phyloP scores from a whole-genome alignment of 1,140 invertebrate genomes.

The Adelges cooleyi region DNA sequence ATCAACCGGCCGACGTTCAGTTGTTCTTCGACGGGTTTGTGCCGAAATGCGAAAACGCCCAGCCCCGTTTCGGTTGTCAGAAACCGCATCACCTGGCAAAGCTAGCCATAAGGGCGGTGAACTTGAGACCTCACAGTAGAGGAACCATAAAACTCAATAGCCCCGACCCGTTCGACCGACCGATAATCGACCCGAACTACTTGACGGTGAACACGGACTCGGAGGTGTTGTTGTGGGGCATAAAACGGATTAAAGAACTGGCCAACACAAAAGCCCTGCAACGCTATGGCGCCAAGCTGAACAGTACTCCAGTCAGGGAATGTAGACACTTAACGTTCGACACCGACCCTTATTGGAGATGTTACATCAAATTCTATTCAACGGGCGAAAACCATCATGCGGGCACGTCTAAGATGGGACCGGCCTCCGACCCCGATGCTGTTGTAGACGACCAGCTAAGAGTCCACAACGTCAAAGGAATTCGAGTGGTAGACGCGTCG shows the following conservation, averaged over 20 bases:
- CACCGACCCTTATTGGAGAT: conserved; percentile 58
- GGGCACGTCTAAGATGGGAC: conserved; percentile 65
- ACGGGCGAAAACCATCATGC: not conserved
- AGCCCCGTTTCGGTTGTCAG: not conserved
- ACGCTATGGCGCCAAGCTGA: conserved; percentile 36
- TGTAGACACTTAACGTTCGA: conserved; percentile 44
- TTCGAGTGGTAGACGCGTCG: conserved; percentile 66
- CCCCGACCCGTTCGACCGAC: conserved; percentile 54
- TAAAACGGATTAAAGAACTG: conserved; percentile 21
- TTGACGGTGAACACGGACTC: conserved; percentile 54
- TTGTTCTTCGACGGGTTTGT: conserved; percentile 35
- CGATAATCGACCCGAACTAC: conserved; percentile 71
- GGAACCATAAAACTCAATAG: conserved; percentile 22
- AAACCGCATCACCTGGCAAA: not conserved
- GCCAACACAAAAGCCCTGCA: conserved; percentile 32
- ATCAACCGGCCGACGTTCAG: conserved; percentile 42
- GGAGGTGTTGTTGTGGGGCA: conserved; percentile 46
- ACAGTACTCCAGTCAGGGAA: conserved; percentile 45
- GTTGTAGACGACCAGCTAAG: conserved; percentile 55
- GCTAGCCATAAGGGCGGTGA: not conserved
- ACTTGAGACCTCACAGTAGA: not conserved
- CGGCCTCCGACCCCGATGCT: conserved; percentile 45
- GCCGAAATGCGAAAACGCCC: not conserved
- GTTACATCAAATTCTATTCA: conserved; percentile 42
- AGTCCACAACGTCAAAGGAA: conserved; percentile 49